Percentiles rank a stretch among this genome's conserved stretches.
These are phyloP conservation scores for Poecilia gillii DNA, from an alignment of 2,797 vertebrate species.

Conservation along the genomic window DNA sequence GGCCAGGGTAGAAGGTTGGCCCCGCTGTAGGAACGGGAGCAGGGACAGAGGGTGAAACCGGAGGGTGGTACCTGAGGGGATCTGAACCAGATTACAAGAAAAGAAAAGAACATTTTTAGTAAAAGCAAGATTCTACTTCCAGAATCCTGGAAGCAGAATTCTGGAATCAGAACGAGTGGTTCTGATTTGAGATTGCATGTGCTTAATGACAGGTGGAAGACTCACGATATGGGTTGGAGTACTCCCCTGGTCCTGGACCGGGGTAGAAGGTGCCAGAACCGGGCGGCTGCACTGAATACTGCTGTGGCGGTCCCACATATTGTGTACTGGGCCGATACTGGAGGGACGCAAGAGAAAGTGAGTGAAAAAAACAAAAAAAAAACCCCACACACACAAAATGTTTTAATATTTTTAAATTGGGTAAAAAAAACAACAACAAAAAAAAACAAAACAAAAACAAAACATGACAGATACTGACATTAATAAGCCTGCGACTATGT, in stretches of 20 bases:
- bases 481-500: neutral
- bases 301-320: conserved; percentile 93
- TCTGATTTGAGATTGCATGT: conserved; percentile 2
- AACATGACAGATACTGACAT: neutral
- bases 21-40: conserved; percentile 81
- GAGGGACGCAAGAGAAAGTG: neutral
- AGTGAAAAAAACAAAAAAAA: conserved; percentile 3
- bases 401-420: too few species aligned
- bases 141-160: neutral
- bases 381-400: neutral
- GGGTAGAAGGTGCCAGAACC: conserved; percentile 94
- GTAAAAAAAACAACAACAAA: too few species aligned
- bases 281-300: conserved; percentile 93
- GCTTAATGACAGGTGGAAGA: conserved; percentile 20
- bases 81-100: conserved; percentile 52
- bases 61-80: conserved; percentile 76
- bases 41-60: conserved; percentile 74
- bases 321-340: conserved; percentile 96
- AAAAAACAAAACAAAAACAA: neutral
- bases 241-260: conserved; percentile 94
- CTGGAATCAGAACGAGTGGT: neutral
- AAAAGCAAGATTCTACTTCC: neutral
- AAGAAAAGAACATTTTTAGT: conserved; percentile 32
- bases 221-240: conserved; percentile 93
- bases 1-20: conserved; percentile 91